Percentiles rank a stretch among this genome's conserved stretches.
These are phyloP conservation scores for Xenotilapia longispinis DNA, from an alignment of 2,113 vertebrate genomes.

Conservation along the genomic window DNA sequence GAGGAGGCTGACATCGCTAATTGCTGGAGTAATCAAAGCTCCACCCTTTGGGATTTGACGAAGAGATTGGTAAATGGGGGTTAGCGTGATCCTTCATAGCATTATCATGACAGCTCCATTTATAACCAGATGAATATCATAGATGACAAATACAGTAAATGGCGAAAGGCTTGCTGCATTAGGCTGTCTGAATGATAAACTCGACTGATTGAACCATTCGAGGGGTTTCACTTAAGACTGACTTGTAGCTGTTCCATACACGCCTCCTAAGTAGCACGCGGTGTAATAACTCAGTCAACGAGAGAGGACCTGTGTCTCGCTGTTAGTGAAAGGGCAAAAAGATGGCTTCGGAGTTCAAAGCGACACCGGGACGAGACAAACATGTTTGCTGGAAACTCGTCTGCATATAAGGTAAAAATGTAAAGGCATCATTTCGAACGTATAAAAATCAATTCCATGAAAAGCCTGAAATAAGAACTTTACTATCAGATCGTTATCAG, in stretches of 20 bases:
- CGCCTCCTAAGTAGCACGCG: neutral
- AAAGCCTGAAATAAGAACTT: neutral
- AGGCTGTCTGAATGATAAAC: conserved; percentile 47
- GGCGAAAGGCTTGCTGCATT: conserved; percentile 51
- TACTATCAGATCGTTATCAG: neutral
- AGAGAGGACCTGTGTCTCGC: neutral
- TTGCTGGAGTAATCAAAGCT: conserved; percentile 96
- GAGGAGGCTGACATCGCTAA: conserved; percentile 91
- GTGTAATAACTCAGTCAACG: neutral
- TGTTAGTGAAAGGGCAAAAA: neutral
- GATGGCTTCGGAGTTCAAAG: neutral
- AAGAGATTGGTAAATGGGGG: conserved; percentile 83
- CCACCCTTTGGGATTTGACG: conserved; percentile 84
- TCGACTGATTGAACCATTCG: conserved; percentile 33
- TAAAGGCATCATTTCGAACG: neutral
- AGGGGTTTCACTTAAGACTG: conserved; percentile 40
- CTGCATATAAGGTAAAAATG: neutral
- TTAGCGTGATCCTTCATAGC: conserved; percentile 64
- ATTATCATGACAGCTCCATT: conserved; percentile 71
- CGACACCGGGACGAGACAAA: neutral
- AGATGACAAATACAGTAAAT: conserved; percentile 57
- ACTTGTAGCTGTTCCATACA: conserved; percentile 10
- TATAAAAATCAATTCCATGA: neutral
- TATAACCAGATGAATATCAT: conserved; percentile 59
- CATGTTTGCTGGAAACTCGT: neutral